A percentile compares a stretch with the other conserved stretches of the same genome.
phyloP scores from a whole-genome alignment of 2,113 vertebrate genomes.

The Grammomys dolichurus region DNA sequence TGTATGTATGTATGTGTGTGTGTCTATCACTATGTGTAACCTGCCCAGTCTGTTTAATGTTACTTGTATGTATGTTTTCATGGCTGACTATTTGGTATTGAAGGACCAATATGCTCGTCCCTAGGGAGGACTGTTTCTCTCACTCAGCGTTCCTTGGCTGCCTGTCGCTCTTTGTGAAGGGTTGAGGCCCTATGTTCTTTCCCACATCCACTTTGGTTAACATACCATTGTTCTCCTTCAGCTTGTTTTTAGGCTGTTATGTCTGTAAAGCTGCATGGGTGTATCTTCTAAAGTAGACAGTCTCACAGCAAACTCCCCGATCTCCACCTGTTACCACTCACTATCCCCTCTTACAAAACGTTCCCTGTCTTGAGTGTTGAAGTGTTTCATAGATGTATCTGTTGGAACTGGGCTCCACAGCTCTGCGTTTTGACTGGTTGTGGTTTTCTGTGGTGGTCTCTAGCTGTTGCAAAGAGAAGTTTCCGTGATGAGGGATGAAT shows the following conservation, averaged over 20 bases:
- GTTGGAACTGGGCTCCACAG: not conserved
- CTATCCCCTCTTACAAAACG: not conserved
- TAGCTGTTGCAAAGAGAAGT: not conserved
- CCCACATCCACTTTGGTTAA: not conserved
- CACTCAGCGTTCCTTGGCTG: not conserved
- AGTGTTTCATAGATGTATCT: not conserved
- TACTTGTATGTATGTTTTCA: not conserved
- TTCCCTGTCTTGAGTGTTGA: not conserved
- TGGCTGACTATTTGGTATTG: too few species aligned
- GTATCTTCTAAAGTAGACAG: not conserved
- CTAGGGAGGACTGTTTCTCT: not conserved
- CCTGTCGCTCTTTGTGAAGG: not conserved
- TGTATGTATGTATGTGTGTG: too few species aligned
- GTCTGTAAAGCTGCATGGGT: not conserved
- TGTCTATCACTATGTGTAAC: not conserved
- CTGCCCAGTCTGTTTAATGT: not conserved
- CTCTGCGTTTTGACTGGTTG: not conserved
- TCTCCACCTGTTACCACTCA: not conserved
- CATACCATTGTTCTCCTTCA: not conserved
- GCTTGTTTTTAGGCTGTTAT: too few species aligned
- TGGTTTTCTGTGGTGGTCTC: not conserved
- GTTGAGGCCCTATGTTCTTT: not conserved
- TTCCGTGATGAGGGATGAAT: not conserved
- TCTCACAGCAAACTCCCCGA: not conserved
- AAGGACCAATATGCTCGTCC: not conserved